These are phyloP conservation scores for Zosterops hypoxanthus DNA, from an alignment of 2,113 vertebrate species.

Conservation along the genomic window DNA sequence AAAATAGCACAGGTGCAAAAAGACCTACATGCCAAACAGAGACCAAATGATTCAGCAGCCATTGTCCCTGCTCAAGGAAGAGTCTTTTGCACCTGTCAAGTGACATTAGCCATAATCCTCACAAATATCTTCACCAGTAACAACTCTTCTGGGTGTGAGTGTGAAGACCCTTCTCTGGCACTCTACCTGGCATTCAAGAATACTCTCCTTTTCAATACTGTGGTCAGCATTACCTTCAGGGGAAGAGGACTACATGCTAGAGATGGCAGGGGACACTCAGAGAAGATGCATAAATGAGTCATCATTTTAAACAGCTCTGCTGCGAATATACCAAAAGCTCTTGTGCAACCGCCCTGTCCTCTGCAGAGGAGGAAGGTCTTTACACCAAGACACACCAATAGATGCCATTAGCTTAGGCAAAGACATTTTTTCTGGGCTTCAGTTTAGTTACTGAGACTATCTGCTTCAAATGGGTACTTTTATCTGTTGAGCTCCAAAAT, in stretches of 20 bases:
- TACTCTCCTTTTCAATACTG: not conserved
- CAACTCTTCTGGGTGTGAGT: fast-evolving
- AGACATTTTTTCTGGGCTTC: not conserved
- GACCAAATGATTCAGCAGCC: not conserved
- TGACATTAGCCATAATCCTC: not conserved
- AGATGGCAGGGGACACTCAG: not conserved
- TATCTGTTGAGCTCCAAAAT: not conserved
- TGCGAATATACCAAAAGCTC: not conserved
- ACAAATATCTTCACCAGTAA: not conserved
- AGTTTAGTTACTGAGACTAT: not conserved
- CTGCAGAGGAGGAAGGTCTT: not conserved
- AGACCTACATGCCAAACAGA: not conserved
- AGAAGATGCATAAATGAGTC: not conserved
- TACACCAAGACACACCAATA: not conserved
- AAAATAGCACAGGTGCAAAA: not conserved
- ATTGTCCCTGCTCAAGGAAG: not conserved
- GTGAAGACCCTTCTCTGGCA: not conserved
- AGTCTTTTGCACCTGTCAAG: not conserved
- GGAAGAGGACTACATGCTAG: not conserved
- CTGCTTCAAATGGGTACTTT: not conserved
- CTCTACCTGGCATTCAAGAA: not conserved
- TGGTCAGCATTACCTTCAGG: not conserved
- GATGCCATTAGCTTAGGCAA: not conserved
- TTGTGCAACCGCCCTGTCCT: not conserved
- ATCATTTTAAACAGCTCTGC: not conserved